Evolutionary conservation across 1,140 invertebrate genomes (phyloP).

Genomic region (Telenomus remus): DNA sequence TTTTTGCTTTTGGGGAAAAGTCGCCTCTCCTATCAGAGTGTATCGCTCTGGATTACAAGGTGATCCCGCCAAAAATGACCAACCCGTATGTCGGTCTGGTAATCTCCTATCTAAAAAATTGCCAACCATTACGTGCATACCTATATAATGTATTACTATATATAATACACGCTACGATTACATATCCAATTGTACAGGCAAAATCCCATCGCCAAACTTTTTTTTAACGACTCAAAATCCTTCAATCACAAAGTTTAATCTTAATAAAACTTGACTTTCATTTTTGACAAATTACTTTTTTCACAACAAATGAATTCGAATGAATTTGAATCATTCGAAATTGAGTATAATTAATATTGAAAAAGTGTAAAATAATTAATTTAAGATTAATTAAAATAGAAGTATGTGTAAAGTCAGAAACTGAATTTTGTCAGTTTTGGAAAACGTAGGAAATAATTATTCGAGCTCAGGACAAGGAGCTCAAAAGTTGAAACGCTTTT

Average conservation of each 20-base stretch:
- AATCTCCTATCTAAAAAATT: slow-evolving; percentile 65
- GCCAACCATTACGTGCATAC: slow-evolving; percentile 53
- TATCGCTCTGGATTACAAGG: slow-evolving; percentile 69
- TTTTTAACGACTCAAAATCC: slow-evolving; percentile 33
- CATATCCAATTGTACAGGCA: slow-evolving; percentile 47
- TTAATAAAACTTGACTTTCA: no score
- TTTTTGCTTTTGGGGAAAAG: slow-evolving; percentile 61
- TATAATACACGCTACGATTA: slow-evolving; percentile 43
- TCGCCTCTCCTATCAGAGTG: slow-evolving; percentile 64
- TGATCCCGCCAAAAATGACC: slow-evolving; percentile 65
- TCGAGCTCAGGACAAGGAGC: slow-evolving; percentile 29
- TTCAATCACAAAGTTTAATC: slow-evolving; percentile 16
- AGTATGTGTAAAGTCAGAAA: no score
- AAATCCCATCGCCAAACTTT: slow-evolving; percentile 30
- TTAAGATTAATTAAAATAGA: no score
- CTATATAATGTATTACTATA: slow-evolving; percentile 50
- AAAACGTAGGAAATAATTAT: no score
- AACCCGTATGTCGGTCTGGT: slow-evolving; percentile 59
- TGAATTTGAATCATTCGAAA: no score
- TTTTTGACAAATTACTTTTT: no score
- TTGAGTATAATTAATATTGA: no score
- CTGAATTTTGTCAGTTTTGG: no score
- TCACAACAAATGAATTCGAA: no score
- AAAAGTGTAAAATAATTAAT: no score
- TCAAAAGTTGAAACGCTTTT: slow-evolving; percentile 61